Evolutionary conservation across 2,113 vertebrate species (phyloP).

Genomic region (Hippocampus comes): DNA sequence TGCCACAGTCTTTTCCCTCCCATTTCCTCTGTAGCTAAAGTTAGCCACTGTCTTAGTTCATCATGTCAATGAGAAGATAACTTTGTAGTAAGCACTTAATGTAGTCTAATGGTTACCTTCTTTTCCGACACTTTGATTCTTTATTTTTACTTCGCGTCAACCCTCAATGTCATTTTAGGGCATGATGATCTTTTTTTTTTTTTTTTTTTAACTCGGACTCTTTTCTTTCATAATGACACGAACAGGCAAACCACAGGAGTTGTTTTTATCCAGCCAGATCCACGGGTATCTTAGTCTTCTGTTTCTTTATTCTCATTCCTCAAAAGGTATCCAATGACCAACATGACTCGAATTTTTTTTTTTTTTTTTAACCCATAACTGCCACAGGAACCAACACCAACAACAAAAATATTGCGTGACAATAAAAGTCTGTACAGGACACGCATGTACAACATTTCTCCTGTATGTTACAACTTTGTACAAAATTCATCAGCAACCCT

Average conservation of each 20-base stretch:
- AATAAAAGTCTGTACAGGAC: too few species aligned
- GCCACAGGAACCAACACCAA: background rate
- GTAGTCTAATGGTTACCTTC: conserved; percentile 4
- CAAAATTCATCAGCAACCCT: too few species aligned
- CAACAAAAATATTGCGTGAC: background rate
- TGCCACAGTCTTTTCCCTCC: conserved; percentile 25
- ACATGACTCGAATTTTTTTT: background rate
- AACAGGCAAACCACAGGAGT: conserved; percentile 2
- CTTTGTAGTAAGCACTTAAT: conserved; percentile 25
- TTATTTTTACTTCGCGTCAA: conserved; percentile 14
- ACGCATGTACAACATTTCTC: too few species aligned
- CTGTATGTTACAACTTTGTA: too few species aligned
- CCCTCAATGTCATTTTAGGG: background rate
- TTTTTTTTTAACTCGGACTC: background rate
- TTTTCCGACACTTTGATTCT: conserved; percentile 27
- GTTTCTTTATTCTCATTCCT: background rate
- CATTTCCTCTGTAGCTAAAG: conserved; percentile 54
- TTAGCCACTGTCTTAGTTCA: conserved; percentile 37
- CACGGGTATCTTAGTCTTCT: background rate
- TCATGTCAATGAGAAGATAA: conserved; percentile 46
- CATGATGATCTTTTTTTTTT: background rate
- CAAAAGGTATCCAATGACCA: background rate
- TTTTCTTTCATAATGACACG: conserved; percentile 1
- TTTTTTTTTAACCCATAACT: background rate
- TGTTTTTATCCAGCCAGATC: conserved; percentile 1